Base-by-base conservation (phyloP, 1,140 invertebrate species). In the Cryptotermes secundus region DNA sequence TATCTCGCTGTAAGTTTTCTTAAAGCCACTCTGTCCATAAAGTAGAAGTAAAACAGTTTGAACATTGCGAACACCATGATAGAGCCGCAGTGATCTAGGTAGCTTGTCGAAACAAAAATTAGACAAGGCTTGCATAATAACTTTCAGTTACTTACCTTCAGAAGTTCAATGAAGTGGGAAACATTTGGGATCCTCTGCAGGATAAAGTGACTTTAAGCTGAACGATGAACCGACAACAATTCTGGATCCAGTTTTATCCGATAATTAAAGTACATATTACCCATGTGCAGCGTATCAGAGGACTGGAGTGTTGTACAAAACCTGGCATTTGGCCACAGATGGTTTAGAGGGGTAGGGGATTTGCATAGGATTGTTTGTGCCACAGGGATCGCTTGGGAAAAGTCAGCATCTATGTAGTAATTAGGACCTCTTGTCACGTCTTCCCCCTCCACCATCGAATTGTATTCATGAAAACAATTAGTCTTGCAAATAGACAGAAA, bases 391-490 rank as follows among this genome's bases (percentile, higher is more conserved):
- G 31, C 59, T n/a, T 49, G n/a, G n/a, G 26, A 72, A 72, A 14
- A 72, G 59, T 49, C 45, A 49, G 45, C 45, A 49, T 49, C 45
- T 22, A 49, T 49, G 14, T 49, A 14, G 59, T 72, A 72, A 59
- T 72, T 72, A 72, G 59, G 59, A 26, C 59, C n/a, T 31, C 59
- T 31, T 72, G 59, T 72, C 59, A 72, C 59, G 26, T 31, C 59
- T 59, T n/a, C 38, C 38, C n/a, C 59, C 26, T 31, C 26, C 26
- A 19, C 45, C 45, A 49, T 3, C 22, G 45, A 49, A 72, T 72
- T 72, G 59, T 72, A 26, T 72, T n/a, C 10, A 31, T 72, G n/a
- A n/a, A 65, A 72, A 72, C 59, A 72, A 72, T 72, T 72, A 72
- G 59, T 72, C 59, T 72, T 31, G 59, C 59, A 72, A 72, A 72